phyloP scores from a whole-genome alignment of 2,797 vertebrate species.

The Paratrypauchen microcephalus region DNA sequence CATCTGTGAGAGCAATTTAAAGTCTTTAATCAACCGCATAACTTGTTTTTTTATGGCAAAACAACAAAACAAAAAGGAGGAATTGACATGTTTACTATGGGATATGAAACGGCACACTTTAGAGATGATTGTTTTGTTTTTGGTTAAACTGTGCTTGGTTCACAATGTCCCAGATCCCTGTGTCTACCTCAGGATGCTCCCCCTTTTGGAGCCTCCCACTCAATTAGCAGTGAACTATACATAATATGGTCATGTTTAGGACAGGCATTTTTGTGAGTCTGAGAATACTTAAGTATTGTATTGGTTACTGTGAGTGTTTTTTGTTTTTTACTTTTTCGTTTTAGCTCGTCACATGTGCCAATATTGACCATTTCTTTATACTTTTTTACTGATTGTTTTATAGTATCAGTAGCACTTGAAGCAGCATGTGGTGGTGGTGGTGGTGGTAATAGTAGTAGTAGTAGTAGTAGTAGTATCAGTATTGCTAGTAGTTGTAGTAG shows the following conservation, averaged over 20 bases:
- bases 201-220: slow-evolving; percentile 50
- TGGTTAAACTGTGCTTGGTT: slow-evolving; percentile 35
- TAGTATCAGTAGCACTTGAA: not conserved
- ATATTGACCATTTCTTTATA: not conserved
- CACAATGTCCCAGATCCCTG: slow-evolving; percentile 42
- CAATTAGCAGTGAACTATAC: slow-evolving; percentile 59
- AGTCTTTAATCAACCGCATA: slow-evolving; percentile 46
- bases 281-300: slow-evolving; percentile 23
- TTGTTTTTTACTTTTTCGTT: not conserved
- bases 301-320: too few relatives aligned
- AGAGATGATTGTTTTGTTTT: slow-evolving; percentile 37
- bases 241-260: slow-evolving; percentile 49
- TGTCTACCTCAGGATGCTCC: slow-evolving; percentile 66
- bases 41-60: slow-evolving; percentile 22
- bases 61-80: slow-evolving; percentile 1
- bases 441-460: not conserved
- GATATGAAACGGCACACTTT: slow-evolving; percentile 29
- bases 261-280: slow-evolving; percentile 38
- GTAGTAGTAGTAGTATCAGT: not conserved
- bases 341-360: not conserved
- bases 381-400: too few relatives aligned
- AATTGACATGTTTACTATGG: slow-evolving; percentile 26
- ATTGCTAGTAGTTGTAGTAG: too few relatives aligned
- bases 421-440: not conserved
- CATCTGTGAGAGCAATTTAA: slow-evolving; percentile 58